phyloP scores from a whole-genome alignment of 2,113 vertebrate species.

The Platysteira castanea region DNA sequence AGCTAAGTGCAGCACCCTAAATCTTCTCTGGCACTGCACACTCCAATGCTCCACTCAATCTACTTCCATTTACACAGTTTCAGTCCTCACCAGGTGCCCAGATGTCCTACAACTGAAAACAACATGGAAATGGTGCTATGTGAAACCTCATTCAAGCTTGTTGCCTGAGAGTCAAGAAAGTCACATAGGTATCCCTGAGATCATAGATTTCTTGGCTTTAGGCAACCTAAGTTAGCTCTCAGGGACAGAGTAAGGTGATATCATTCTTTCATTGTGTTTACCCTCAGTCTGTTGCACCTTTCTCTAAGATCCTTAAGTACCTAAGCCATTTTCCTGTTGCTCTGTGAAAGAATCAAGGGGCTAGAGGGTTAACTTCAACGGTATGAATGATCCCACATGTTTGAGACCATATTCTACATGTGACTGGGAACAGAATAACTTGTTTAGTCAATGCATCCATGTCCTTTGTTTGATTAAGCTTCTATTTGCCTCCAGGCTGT shows the following conservation, averaged over 20 bases:
- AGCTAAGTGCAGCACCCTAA: neutral
- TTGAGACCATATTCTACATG: neutral
- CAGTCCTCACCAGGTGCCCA: neutral
- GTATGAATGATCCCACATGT: slow-evolving; percentile 36
- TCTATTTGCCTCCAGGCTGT: slow-evolving; percentile 1
- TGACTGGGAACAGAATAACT: slow-evolving; percentile 5
- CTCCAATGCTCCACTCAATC: neutral
- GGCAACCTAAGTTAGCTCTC: neutral
- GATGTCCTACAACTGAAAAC: neutral
- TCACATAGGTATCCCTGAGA: neutral
- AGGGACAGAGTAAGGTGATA: neutral
- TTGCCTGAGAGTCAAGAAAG: neutral
- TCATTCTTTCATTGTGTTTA: neutral
- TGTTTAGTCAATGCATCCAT: slow-evolving; percentile 43
- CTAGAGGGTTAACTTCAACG: neutral
- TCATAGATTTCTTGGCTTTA: neutral
- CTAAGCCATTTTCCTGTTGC: neutral
- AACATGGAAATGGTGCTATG: neutral
- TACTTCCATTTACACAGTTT: neutral
- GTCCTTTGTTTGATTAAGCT: slow-evolving; percentile 32
- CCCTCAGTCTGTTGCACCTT: neutral
- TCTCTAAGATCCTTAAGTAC: neutral
- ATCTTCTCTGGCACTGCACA: neutral
- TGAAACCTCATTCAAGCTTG: neutral
- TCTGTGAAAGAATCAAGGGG: neutral